Percentiles rank a stretch among this genome's conserved stretches.
These are phyloP conservation scores for Sarcophaga peregrina DNA, from an alignment of 1,140 invertebrate genomes.

Conservation along the genomic window DNA sequence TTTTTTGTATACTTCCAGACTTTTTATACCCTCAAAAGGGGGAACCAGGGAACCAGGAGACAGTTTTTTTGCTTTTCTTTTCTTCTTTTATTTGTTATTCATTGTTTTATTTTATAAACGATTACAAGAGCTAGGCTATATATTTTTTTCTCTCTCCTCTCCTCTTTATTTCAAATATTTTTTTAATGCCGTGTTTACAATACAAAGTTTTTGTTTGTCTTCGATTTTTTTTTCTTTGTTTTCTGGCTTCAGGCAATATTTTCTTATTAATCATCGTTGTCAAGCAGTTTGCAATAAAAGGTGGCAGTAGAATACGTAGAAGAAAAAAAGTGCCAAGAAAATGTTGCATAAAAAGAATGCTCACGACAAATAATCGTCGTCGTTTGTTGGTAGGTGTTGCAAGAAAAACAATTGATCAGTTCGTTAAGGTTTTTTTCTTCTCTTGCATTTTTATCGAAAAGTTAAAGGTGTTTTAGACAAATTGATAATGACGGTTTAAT, in stretches of 20 bases:
- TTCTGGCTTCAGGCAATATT: conserved; percentile 14
- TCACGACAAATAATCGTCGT: too few relatives aligned
- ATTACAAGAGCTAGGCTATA: not conserved
- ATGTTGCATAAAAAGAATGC: too few relatives aligned
- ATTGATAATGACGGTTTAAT: not conserved
- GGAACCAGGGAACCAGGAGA: too few relatives aligned
- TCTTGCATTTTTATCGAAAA: too few relatives aligned
- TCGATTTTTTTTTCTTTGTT: not conserved
- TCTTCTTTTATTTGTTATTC: not conserved
- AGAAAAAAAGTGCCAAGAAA: too few relatives aligned
- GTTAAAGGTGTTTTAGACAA: conserved; percentile 32
- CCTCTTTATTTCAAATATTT: not conserved
- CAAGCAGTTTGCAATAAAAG: not conserved
- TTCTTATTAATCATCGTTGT: conserved; percentile 30
- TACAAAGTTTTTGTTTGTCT: not conserved
- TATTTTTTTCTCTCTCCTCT: not conserved
- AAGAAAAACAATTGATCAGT: not conserved
- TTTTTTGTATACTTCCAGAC: not conserved
- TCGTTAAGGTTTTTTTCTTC: too few relatives aligned
- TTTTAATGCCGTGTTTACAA: not conserved
- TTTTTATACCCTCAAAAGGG: not conserved
- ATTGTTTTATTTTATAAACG: conserved; percentile 36
- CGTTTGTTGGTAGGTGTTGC: not conserved
- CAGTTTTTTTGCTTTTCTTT: too few relatives aligned
- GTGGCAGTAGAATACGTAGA: not conserved